A percentile compares a stretch with the other conserved stretches of the same genome.
Conservation (phyloP, 2,797 vertebrate genomes). For the Lindbergichthys nudifrons region DNA sequence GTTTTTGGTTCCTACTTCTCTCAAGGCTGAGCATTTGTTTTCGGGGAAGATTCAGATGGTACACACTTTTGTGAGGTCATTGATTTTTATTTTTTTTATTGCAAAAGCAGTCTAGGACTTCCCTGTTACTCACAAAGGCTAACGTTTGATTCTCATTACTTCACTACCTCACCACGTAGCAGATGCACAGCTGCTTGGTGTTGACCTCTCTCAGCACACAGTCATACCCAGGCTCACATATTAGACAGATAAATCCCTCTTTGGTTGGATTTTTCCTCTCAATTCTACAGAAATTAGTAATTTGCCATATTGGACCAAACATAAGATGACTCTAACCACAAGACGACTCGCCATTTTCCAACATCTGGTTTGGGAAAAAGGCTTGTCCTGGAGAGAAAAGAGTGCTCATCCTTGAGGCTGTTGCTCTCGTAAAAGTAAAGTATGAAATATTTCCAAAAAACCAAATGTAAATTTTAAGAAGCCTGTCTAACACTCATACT, state of each 20-base stretch:
- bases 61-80: constrained; percentile 76
- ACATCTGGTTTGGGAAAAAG: constrained; percentile 19
- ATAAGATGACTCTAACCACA: not conserved
- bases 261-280: constrained; percentile 2
- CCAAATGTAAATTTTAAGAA: not conserved
- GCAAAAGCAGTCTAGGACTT: constrained; percentile 75
- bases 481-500: not conserved
- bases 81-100: constrained; percentile 48
- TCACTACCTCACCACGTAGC: constrained; percentile 55
- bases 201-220: constrained; percentile 54
- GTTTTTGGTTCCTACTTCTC: constrained; percentile 66
- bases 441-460: not conserved
- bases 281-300: not conserved
- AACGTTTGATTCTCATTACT: constrained; percentile 70
- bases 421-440: constrained; percentile 6
- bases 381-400: not conserved
- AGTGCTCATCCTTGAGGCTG: constrained; percentile 7
- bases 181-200: constrained; percentile 60
- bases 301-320: constrained; percentile 1
- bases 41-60: constrained; percentile 66
- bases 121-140: constrained; percentile 74
- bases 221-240: constrained; percentile 34
- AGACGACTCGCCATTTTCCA: not conserved
- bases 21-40: constrained; percentile 59
- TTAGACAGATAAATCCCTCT: constrained; percentile 9